Percentiles rank a stretch among this genome's conserved stretches.
These are phyloP conservation scores for Hipposideros armiger DNA, from an alignment of 2,113 vertebrate species.

Conservation along the genomic window DNA sequence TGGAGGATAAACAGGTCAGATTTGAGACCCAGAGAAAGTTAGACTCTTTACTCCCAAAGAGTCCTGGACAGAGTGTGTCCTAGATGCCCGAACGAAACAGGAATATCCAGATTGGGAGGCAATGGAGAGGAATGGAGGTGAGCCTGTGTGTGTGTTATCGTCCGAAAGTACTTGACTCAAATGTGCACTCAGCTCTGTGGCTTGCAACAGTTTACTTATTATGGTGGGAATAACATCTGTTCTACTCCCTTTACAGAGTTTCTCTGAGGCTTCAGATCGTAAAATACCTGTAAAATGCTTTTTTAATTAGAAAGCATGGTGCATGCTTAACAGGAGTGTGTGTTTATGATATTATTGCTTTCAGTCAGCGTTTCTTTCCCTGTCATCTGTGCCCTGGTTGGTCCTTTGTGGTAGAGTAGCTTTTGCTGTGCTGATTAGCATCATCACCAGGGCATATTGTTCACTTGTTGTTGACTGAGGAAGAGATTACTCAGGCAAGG, in stretches of 20 bases:
- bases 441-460: not conserved
- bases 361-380: rapidly evolving
- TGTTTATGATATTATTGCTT: not conserved
- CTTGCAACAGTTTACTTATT: not conserved
- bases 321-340: not conserved
- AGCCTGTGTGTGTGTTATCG: not conserved
- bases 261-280: not conserved
- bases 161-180: not conserved
- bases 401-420: not conserved
- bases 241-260: not conserved
- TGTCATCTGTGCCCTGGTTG: not conserved
- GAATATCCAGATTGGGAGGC: not conserved
- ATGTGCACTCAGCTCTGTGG: not conserved
- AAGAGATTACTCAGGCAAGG: not conserved
- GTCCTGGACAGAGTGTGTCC: not conserved
- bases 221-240: not conserved
- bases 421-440: not conserved
- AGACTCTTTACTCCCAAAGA: not conserved
- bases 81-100: not conserved
- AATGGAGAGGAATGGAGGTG: not conserved
- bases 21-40: not conserved
- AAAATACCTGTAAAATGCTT: not conserved
- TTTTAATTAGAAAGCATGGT: not conserved
- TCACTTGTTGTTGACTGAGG: not conserved
- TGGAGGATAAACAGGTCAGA: not conserved